Base-by-base conservation (phyloP, 2,888 invertebrate genomes). In the Cosmorhoe ocellata region DNA sequence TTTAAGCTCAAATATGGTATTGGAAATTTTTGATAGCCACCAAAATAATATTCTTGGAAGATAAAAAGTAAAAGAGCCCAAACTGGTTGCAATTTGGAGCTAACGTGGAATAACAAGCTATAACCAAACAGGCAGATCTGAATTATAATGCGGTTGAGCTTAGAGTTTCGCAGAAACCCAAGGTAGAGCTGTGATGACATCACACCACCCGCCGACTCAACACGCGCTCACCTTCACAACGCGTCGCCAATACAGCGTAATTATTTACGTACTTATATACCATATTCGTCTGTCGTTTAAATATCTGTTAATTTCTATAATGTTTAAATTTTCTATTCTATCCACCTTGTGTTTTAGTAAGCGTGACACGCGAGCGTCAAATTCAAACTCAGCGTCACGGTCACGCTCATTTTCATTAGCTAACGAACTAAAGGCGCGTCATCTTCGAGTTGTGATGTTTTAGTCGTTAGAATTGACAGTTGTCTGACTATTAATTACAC, bases 181-280 rank as follows among this genome's bases (percentile, higher is more conserved):
- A 81, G 81, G 77, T 79, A 67, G 74, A 75, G 71, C 59, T 59
- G 47, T 51, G 83, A 84, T 88, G 88, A 86, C 84, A 83, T 88
- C 87, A 88, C 71, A 66, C 66, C 60, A 67, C 64, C 69, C 66
- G 71, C 59, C 59, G 67, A 64, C 59, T 56, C 63, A 67, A 61
- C 69, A 74, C 80, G 69, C 73, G 79, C 72, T 86, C 78, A 81
- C 82, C 83, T 86, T 81, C 81, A 63, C 61, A 66, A 56, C 60
- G 56, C 59, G 64, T 57, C 60, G 57, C 50, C 57, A 42, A 58
- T 64, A 69, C 61, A 65, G 61, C 64, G 55, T 60, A 59, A 65
- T 63, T 64, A 59, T 58, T 53, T 58, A 58, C 50, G 38, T 51
- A 53, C 41, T 18, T 13, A 34, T 5, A 10, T 18, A 22, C 24